Evolutionary conservation across 2,797 vertebrate species (phyloP), one percentile per base, ranked within the genome.

Genomic region (Gambusia yucatana): DNA sequence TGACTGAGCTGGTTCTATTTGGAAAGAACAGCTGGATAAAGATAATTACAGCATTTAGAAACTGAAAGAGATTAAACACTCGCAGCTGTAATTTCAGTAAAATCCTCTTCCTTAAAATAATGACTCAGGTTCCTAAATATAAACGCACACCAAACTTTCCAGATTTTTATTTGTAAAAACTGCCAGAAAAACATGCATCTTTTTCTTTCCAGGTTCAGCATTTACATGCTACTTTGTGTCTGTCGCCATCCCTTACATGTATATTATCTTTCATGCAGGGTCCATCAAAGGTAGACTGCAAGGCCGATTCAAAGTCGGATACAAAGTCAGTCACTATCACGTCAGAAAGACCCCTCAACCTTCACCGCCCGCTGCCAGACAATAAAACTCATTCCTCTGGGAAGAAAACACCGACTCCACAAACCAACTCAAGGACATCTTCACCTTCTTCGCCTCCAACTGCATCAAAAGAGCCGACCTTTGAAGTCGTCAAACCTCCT

Each of bases 281-380:
- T 87, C 93, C 93, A 89, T 93, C 93, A 88, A 96, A 96, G 92
- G 93, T 87, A 82, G 94, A 96, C 85, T 92, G 91, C 85, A 96
- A 96, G 87, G 92, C 95, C 39, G 96, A 96, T 80, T 82, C 92
- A 86, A 96, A 96, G 91, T 82, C 90, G 61, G 96, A 96, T 61
- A 76, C 79, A 39, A 96, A 96, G 94, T 86, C 91, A 47, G 52
- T 87, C 71, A 55, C 84, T 77, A 83, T 84, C 74, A 83, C 88
- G 79, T 87, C 90, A 73, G 96, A 96, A 85, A 95, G 94, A 89
- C 94, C 96, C 79, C 93, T 96, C 59, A 96, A 96, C 87, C 94
- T 95, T 82, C 95, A 96, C 86, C 94, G 94, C 28, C 89, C 93
- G 82, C 81, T 85, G 44, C 85, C 92, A 78, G 96, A 96, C 84